Percentiles rank a stretch among this genome's conserved stretches.
phyloP scores from a whole-genome alignment of 2,888 invertebrate genomes.

The Ctena decussata region DNA sequence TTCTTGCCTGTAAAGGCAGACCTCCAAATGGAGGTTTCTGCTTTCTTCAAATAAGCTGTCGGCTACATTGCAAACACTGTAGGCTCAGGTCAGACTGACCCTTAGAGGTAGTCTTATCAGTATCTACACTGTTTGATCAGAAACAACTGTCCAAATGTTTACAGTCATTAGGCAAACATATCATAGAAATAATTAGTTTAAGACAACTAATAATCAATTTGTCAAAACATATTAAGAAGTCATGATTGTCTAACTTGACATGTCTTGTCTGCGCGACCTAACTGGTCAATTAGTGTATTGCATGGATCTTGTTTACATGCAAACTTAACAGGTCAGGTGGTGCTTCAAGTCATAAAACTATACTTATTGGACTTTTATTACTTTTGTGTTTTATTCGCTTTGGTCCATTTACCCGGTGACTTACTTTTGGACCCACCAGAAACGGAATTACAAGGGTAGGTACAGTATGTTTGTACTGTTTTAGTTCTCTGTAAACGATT shows the following conservation, averaged over 20 bases:
- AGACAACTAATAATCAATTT: neutral
- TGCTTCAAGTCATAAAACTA: neutral
- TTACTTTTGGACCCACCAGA: neutral
- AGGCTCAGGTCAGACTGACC: too few relatives aligned
- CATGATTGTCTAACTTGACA: neutral
- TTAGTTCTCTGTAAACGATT: too few relatives aligned
- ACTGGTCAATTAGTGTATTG: neutral
- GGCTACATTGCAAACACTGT: too few relatives aligned
- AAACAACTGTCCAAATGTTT: too few relatives aligned
- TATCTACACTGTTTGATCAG: too few relatives aligned
- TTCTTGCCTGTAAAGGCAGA: too few relatives aligned
- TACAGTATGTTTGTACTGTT: too few relatives aligned
- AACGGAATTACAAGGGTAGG: too few relatives aligned
- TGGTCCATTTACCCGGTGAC: neutral
- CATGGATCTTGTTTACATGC: neutral
- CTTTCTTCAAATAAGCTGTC: too few relatives aligned
- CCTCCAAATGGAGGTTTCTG: too few relatives aligned
- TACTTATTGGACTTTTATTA: neutral
- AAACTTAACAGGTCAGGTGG: neutral
- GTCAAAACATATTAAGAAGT: neutral
- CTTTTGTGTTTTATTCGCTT: neutral
- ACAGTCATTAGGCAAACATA: too few relatives aligned
- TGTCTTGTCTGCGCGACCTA: neutral
- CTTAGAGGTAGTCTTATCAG: too few relatives aligned
- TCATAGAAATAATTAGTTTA: neutral